Base-by-base conservation (phyloP, 2,888 invertebrate genomes). In the Aspidiotus rigidus region DNA sequence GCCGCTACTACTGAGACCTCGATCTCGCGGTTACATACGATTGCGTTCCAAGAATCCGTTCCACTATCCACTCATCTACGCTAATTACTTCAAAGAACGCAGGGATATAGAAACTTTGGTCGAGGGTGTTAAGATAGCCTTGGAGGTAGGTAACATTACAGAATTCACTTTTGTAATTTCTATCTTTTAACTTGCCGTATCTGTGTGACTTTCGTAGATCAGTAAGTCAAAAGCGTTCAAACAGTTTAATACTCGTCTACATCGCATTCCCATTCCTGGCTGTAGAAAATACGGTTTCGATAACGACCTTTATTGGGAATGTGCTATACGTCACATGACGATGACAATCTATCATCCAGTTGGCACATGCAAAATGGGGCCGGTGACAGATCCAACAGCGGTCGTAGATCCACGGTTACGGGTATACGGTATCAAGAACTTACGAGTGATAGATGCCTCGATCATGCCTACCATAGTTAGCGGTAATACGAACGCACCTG, bases 341-440 rank as follows among this genome's bases (percentile, higher is more conserved):
- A 90, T 91, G 89, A 93, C 92, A 5, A 90, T 92, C 75, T 93
- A 93, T 76, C 93, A 93, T 80, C 92, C 91, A 0, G 86, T 88
- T 57, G 92, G 93, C 8, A 93, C 93, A 0, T 84, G 90, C 15
- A 93, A 92, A 78, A 93, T 93, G 92, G 93, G 93, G 8, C 89
- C 90, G 0, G 79, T 83, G 1, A 85, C 83, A 81, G 93, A 93
- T 76, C 80, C 81, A 0, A 83, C 83, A 15, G 90, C 92, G 0
- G 93, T 93, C 0, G 93, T 93, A 0, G 92, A 92, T 79, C 86
- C 89, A 0, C 81, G 86, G 71, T 78, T 93, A 57, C 81, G 84
- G 60, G 90, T 92, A 0, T 85, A 90, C 74, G 93, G 93, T 1
- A 80, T 93, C 0, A 79, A 84, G 67, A 88, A 89, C 11, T 80